A percentile compares a stretch with the other conserved stretches of the same genome.
These are phyloP conservation scores for Cerceris rybyensis DNA, from an alignment of 2,888 invertebrate species.

Conservation along the genomic window DNA sequence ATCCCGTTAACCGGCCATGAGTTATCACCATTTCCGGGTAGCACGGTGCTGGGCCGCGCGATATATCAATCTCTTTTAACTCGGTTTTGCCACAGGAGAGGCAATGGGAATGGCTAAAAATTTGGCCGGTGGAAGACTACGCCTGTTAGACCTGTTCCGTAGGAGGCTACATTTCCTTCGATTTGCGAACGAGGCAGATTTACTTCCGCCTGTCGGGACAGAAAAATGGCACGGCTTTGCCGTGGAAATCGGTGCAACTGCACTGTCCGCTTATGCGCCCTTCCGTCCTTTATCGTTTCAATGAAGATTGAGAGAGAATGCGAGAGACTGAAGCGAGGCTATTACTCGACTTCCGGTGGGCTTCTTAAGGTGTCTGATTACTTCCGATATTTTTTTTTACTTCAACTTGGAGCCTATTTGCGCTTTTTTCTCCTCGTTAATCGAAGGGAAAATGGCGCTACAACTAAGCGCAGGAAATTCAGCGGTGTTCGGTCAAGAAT, in stretches of 20 bases:
- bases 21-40: constrained; percentile 74
- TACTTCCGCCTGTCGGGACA: constrained; percentile 53
- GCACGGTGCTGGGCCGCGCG: constrained; percentile 59
- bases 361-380: constrained; percentile 56
- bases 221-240: constrained; percentile 66
- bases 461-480: background rate
- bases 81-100: constrained; percentile 51
- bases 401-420: background rate
- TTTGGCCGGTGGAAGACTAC: constrained; percentile 24
- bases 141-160: constrained; percentile 25
- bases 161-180: constrained; percentile 49
- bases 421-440: background rate
- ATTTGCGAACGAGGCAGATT: constrained; percentile 68
- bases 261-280: constrained; percentile 14
- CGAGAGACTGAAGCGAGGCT: constrained; percentile 57
- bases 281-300: constrained; percentile 32
- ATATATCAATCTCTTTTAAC: constrained; percentile 70
- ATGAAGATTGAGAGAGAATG: constrained; percentile 49
- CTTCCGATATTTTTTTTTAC: constrained; percentile 47
- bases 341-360: constrained; percentile 59
- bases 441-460: background rate
- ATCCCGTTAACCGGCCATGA: constrained; percentile 73
- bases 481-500: background rate
- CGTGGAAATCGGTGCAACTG: constrained; percentile 52
- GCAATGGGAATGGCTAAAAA: constrained; percentile 57